A percentile compares a stretch with the other conserved stretches of the same genome.
Evolutionary conservation across 1,140 invertebrate genomes (phyloP).

Genomic region (Drosophila neocordata): DNA sequence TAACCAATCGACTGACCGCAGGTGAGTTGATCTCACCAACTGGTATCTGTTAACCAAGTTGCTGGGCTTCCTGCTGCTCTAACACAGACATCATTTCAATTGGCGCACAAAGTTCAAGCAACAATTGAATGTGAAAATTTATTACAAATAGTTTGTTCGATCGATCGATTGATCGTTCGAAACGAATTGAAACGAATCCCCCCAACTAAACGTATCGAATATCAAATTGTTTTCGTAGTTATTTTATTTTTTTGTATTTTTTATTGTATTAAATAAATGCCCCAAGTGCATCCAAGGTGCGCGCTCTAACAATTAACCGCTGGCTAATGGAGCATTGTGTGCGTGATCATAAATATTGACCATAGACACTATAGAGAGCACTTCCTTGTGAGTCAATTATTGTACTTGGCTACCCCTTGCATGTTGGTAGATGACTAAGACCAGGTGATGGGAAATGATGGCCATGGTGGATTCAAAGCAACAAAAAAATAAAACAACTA

Average conservation of each 20-base stretch:
- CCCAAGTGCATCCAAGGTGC: slow-evolving; percentile 40
- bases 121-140: slow-evolving; percentile 75
- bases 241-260: slow-evolving; percentile 35
- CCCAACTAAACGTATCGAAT: slow-evolving; percentile 44
- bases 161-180: slow-evolving; percentile 18
- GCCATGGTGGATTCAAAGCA: slow-evolving; percentile 13
- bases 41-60: slow-evolving; percentile 29
- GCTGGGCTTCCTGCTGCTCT: slow-evolving; percentile 70
- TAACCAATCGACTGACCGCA: slow-evolving; percentile 46
- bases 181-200: slow-evolving; percentile 29
- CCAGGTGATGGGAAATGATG: slow-evolving; percentile 11
- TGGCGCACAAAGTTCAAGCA: slow-evolving; percentile 59
- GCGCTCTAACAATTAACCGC: slow-evolving; percentile 52
- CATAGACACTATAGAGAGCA: slow-evolving; percentile 18
- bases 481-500: background rate
- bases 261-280: slow-evolving; percentile 42
- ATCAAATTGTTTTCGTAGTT: slow-evolving; percentile 42
- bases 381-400: slow-evolving; percentile 52
- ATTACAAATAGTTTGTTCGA: slow-evolving; percentile 46
- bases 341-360: slow-evolving; percentile 59
- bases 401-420: background rate
- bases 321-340: slow-evolving; percentile 65
- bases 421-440: slow-evolving; percentile 26
- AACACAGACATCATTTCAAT: slow-evolving; percentile 71
- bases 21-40: slow-evolving; percentile 50